Conservation (phyloP, 1,140 invertebrate genomes). For the Zaprionus tsacasi region DNA sequence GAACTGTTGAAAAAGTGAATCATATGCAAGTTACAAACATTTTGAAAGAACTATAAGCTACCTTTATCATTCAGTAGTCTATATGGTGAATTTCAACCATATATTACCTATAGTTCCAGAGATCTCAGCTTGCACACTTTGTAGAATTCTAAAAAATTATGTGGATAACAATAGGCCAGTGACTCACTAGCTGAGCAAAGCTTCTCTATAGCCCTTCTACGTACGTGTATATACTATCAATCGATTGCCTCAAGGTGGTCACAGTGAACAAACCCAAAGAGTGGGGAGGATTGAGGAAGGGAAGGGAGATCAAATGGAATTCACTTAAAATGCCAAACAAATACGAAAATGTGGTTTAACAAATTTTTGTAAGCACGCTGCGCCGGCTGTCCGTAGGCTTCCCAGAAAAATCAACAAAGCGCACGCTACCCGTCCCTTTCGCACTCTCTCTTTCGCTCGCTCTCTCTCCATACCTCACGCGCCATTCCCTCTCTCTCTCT, state of each 20-base stretch:
- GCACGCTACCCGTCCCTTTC: constrained; percentile 10
- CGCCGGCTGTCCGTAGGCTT: constrained; percentile 62
- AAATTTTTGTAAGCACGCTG: constrained; percentile 54
- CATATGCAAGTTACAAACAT: not conserved
- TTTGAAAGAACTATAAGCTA: not conserved
- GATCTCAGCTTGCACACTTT: not conserved
- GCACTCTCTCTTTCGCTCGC: too few relatives aligned
- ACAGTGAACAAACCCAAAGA: constrained; percentile 38
- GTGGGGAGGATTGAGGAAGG: not conserved
- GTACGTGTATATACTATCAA: constrained; percentile 38
- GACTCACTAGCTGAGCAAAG: not conserved
- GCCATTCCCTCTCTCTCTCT: constrained; percentile 14
- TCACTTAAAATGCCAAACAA: constrained; percentile 57
- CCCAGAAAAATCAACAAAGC: constrained; percentile 77
- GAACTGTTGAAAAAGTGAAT: not conserved
- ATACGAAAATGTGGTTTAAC: constrained; percentile 52
- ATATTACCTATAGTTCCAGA: not conserved
- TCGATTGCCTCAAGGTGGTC: constrained; percentile 56
- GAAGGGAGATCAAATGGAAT: constrained; percentile 33
- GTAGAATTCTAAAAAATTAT: too few relatives aligned
- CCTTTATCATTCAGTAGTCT: not conserved
- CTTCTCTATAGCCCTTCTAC: constrained; percentile 41
- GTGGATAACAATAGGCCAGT: not conserved
- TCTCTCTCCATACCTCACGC: too few relatives aligned
- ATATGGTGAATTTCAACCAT: not conserved